These are phyloP conservation scores for Drosophila helvetica DNA, from an alignment of 2,888 invertebrate genomes.

Conservation along the genomic window DNA sequence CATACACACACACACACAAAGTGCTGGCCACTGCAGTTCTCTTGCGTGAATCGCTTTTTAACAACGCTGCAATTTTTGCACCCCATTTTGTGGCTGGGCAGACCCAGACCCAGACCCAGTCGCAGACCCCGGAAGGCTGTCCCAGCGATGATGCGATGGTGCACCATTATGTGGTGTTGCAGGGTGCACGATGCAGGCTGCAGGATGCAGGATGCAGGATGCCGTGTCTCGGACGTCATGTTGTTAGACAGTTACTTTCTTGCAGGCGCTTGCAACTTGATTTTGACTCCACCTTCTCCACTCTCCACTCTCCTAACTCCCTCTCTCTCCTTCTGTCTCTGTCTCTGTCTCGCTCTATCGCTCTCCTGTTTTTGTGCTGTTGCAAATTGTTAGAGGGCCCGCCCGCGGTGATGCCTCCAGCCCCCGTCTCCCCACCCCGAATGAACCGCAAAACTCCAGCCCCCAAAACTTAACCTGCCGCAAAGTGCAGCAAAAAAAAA, in stretches of 20 bases:
- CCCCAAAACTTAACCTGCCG: constrained; percentile 27
- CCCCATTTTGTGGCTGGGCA: constrained; percentile 43
- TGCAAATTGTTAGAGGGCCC: constrained; percentile 69
- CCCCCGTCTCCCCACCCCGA: not conserved
- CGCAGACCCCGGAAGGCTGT: constrained; percentile 33
- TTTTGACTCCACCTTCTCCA: not conserved
- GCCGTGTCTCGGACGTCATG: constrained; percentile 66
- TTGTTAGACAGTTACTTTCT: constrained; percentile 73
- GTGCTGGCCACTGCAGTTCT: constrained; percentile 58
- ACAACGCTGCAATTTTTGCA: constrained; percentile 77
- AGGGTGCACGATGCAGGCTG: constrained; percentile 24
- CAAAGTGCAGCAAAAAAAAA: constrained; percentile 48
- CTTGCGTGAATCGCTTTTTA: constrained; percentile 74
- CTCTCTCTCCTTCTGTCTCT: not conserved
- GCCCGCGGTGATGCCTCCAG: constrained; percentile 52
- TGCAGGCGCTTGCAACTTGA: constrained; percentile 58
- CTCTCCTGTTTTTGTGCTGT: constrained; percentile 37
- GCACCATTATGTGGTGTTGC: constrained; percentile 14
- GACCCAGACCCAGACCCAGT: too few relatives aligned
- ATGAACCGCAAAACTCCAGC: constrained; percentile 12
- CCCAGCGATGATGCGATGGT: not conserved
- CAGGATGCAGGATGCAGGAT: constrained; percentile 25
- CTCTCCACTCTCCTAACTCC: too few relatives aligned
- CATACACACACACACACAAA: constrained; percentile 25
- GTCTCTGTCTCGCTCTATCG: not conserved